Evolutionary conservation across 2,797 vertebrate genomes (phyloP).

Genomic region (Erpetoichthys calabaricus): DNA sequence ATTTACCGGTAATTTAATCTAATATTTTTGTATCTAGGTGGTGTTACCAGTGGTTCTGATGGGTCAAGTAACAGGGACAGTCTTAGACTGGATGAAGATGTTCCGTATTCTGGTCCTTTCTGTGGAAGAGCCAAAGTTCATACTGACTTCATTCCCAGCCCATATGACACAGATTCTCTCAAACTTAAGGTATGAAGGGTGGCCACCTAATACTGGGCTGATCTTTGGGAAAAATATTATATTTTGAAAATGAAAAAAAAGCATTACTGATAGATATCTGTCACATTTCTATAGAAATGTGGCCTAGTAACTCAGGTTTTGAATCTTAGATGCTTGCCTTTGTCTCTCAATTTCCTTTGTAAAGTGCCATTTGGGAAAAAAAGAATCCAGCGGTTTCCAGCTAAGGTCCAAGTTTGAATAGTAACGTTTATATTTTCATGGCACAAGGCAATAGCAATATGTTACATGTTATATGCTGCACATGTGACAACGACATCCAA

Average conservation of each 20-base stretch:
- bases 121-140: slow-evolving; percentile 79
- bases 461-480: no score
- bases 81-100: slow-evolving; percentile 67
- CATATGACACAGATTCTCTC: slow-evolving; percentile 84
- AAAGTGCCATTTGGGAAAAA: no score
- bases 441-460: no score
- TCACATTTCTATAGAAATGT: neutral
- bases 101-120: slow-evolving; percentile 49
- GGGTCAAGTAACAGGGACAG: slow-evolving; percentile 77
- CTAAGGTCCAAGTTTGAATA: no score
- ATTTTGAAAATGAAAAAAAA: neutral
- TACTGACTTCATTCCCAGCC: slow-evolving; percentile 80
- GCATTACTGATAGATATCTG: accelerated
- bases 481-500: no score
- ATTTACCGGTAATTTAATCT: no score
- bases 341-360: no score
- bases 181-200: slow-evolving; percentile 66
- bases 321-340: no score
- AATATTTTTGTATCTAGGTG: slow-evolving; percentile 53
- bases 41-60: slow-evolving; percentile 76
- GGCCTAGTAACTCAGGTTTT: no score
- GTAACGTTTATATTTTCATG: no score
- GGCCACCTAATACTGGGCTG: neutral
- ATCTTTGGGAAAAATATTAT: accelerated
- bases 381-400: no score